Conservation (phyloP, 2,888 invertebrate genomes). For the Drosophila anceps region DNA sequence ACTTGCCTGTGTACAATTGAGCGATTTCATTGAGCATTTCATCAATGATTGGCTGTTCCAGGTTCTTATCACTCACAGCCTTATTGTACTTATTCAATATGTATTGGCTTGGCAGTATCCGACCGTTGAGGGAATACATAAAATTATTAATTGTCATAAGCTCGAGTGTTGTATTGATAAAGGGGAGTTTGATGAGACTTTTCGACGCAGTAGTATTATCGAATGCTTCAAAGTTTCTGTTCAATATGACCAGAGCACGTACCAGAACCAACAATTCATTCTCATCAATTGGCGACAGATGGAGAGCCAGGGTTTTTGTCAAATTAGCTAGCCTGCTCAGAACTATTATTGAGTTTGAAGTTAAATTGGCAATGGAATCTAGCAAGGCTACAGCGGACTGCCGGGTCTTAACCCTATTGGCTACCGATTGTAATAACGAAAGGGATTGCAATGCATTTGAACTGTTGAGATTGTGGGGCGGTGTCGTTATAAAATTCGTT, state of each 20-base stretch:
- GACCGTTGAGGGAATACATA: conserved; percentile 14
- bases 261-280: neutral
- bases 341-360: neutral
- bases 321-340: conserved; percentile 49
- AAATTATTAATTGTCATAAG: conserved; percentile 41
- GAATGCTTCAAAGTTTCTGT: conserved; percentile 30
- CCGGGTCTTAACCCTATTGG: neutral
- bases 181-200: conserved; percentile 24
- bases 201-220: neutral
- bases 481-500: conserved; percentile 2
- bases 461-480: neutral
- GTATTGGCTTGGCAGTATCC: conserved; percentile 30
- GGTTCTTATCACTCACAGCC: neutral
- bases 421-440: conserved; percentile 23
- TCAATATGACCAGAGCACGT: conserved; percentile 17
- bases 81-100: conserved; percentile 30
- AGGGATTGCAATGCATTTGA: neutral
- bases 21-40: conserved; percentile 2
- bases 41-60: conserved; percentile 24
- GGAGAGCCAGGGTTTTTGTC: conserved; percentile 37
- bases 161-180: conserved; percentile 9
- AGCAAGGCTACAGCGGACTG: neutral
- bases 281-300: conserved; percentile 25
- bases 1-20: neutral
- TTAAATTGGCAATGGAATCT: neutral